phyloP scores from a whole-genome alignment of 2,113 vertebrate genomes.

The Arvicanthis niloticus region DNA sequence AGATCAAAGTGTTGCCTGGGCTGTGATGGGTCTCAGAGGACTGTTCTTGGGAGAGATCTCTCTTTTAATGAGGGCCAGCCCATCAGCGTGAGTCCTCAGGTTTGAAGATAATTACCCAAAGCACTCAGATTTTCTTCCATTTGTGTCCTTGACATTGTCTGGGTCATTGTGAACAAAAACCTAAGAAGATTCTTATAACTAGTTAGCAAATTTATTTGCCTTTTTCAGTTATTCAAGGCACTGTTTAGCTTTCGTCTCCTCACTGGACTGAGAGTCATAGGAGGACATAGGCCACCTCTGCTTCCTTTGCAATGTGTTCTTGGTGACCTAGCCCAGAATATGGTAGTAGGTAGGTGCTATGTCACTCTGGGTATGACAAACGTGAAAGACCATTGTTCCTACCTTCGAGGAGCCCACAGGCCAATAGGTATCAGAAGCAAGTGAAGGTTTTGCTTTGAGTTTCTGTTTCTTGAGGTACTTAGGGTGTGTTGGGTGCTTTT shows the following conservation, averaged over 20 bases:
- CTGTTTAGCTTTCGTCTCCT: neutral
- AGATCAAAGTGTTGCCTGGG: slow-evolving; percentile 34
- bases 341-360: too few relatives aligned
- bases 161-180: neutral
- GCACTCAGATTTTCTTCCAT: slow-evolving; percentile 32
- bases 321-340: neutral
- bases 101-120: slow-evolving; percentile 55
- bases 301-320: neutral
- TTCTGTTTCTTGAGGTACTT: neutral
- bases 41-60: neutral
- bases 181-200: neutral
- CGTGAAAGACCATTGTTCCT: neutral
- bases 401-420: neutral
- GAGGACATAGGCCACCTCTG: neutral
- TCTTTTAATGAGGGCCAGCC: slow-evolving; percentile 29
- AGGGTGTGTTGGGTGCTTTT: neutral
- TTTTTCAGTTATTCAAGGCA: neutral
- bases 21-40: slow-evolving; percentile 4
- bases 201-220: neutral
- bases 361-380: neutral
- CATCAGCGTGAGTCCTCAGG: neutral
- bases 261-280: neutral
- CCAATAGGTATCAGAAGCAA: neutral
- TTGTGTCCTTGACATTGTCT: slow-evolving; percentile 56
- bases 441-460: neutral